These are phyloP conservation scores for Helicoverpa armigera DNA, from an alignment of 1,140 invertebrate species.

Conservation along the genomic window DNA sequence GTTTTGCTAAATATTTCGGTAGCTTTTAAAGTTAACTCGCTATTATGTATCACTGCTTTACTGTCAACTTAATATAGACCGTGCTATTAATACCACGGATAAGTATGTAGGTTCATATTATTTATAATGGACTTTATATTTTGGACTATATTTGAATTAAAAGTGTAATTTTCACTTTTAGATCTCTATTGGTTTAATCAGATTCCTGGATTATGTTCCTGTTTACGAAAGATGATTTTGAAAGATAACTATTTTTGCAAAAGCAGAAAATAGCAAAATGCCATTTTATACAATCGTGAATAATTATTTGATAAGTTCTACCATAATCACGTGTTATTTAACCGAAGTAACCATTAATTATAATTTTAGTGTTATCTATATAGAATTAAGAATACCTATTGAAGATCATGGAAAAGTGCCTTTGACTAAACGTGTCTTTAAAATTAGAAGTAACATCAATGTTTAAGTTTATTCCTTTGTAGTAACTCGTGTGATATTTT, in stretches of 20 bases:
- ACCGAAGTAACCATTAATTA: neutral
- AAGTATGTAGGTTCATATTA: too few species aligned
- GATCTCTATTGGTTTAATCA: neutral
- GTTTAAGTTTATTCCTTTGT: constrained; percentile 32
- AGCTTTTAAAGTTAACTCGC: too few species aligned
- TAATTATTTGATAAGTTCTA: neutral
- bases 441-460: constrained; percentile 28
- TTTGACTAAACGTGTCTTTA: constrained; percentile 47
- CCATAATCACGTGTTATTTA: neutral
- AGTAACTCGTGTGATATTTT: constrained; percentile 62
- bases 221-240: neutral
- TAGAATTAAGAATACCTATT: neutral
- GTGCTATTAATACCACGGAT: too few species aligned
- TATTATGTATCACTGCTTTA: too few species aligned
- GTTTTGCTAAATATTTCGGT: too few species aligned
- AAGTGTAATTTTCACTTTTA: neutral
- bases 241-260: too few species aligned
- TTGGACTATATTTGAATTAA: neutral
- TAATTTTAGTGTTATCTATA: neutral
- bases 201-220: constrained; percentile 4
- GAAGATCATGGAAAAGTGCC: constrained; percentile 42
- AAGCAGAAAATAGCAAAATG: too few species aligned
- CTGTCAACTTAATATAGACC: too few species aligned
- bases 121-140: neutral
- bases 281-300: too few species aligned